These are phyloP conservation scores for Drosophila bunnanda DNA, from an alignment of 2,888 invertebrate species.

Conservation along the genomic window DNA sequence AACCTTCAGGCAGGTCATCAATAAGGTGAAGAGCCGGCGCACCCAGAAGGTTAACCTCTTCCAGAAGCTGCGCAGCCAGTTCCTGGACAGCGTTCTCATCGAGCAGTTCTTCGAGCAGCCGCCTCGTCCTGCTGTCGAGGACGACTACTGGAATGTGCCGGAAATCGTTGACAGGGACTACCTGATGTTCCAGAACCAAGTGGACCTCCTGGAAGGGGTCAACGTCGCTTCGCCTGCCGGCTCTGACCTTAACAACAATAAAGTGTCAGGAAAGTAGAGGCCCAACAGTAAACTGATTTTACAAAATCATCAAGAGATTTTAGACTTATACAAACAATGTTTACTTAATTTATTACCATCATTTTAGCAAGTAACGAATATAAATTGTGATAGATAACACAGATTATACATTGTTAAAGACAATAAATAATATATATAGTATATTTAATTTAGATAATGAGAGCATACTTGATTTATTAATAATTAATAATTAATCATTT, in stretches of 20 bases:
- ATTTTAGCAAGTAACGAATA: no score
- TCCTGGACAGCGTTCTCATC: constrained; percentile 34
- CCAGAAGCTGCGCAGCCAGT: constrained; percentile 43
- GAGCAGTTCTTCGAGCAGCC: neutral
- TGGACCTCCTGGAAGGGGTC: constrained; percentile 14
- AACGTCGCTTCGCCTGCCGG: rapidly evolving
- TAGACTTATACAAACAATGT: neutral
- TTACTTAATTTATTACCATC: neutral
- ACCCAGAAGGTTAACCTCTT: constrained; percentile 30
- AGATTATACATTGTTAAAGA: neutral
- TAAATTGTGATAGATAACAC: constrained; percentile 1
- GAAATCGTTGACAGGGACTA: constrained; percentile 12
- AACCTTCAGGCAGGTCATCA: constrained; percentile 37
- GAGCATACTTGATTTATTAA: no score
- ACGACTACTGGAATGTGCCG: constrained; percentile 22
- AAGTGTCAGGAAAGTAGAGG: no score
- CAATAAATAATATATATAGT: neutral
- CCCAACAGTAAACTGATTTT: no score
- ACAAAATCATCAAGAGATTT: neutral
- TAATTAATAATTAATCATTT: no score
- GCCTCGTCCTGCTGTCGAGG: neutral
- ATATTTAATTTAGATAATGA: no score
- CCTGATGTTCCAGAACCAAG: constrained; percentile 4
- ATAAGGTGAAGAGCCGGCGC: constrained; percentile 14
- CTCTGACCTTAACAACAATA: neutral